phyloP scores from a whole-genome alignment of 2,113 vertebrate species.

The Engystomops pustulosus region DNA sequence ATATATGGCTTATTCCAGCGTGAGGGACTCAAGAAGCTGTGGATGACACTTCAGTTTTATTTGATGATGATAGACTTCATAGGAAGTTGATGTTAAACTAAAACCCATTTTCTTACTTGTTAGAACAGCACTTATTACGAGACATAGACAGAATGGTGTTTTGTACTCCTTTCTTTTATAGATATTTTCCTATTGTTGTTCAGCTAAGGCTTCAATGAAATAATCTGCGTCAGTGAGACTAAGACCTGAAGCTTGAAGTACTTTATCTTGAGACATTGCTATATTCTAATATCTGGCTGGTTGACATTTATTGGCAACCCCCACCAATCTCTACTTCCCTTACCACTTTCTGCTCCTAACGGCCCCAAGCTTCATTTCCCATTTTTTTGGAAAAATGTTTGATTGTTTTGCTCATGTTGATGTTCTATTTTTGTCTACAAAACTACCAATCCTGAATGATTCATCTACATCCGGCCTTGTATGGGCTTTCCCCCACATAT shows the following conservation, averaged over 20 bases:
- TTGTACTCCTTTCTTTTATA: background rate
- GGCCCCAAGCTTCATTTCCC: too few relatives aligned
- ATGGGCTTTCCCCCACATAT: too few relatives aligned
- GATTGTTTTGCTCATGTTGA: too few relatives aligned
- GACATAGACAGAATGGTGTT: background rate
- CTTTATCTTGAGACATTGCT: too few relatives aligned
- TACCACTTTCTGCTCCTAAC: too few relatives aligned
- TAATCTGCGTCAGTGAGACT: background rate
- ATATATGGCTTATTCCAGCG: background rate
- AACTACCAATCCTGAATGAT: too few relatives aligned
- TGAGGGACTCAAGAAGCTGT: background rate
- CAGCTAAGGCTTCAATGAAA: background rate
- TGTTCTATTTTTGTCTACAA: too few relatives aligned
- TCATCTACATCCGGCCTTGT: too few relatives aligned
- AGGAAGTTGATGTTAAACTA: background rate
- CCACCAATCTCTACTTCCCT: too few relatives aligned
- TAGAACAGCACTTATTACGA: background rate
- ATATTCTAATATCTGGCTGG: background rate
- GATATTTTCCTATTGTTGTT: background rate
- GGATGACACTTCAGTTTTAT: background rate
- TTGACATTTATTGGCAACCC: too few relatives aligned
- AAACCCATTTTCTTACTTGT: constrained; percentile 23
- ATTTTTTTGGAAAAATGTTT: too few relatives aligned
- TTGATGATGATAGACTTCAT: background rate
- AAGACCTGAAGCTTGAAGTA: background rate